Base-by-base conservation (phyloP, 1,140 invertebrate species). In the Tribolium madens region DNA sequence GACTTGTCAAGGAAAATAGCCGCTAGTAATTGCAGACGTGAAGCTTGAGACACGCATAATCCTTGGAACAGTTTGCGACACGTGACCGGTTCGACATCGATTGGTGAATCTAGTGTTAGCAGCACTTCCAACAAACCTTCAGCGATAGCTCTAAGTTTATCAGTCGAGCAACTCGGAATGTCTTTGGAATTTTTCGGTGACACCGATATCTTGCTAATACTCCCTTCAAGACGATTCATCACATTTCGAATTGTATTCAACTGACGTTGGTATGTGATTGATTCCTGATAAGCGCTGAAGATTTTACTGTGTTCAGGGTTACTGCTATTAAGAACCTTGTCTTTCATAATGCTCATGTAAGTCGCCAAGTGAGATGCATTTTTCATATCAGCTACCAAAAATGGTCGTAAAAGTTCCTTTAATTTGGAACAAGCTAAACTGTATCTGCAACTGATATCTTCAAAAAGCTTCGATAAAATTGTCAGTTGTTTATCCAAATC, bases 361-460 rank as follows among this genome's bases (percentile, higher is more conserved):
- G 93, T 91, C 82, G 94, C 92, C 88, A 95, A 91, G 82, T 95
- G 93, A 17, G 91, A 89, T 0, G 94, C 90, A 84, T 95, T 94
- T 0, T 93, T 92, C 71, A 92, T 91, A 82, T 94, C 93, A 18
- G 92, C 88, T 74, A 91, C 91, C 36, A 95, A 84, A 78, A 95
- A 90, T 6, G 93, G 94, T 77, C 92, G 90, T 9, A 96, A 86
- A 6, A 94, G 86, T 76, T 92, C 90, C 84, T 93, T 93, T 12
- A 96, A 86, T 86, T 94, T 93, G 46, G 92, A 93, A 75, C 93
- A 94, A 1, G 95, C 93, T 78, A 97, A 87, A 82, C 93, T 96
- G 85, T 94, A 94, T 75, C 93, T 90, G 85, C 94, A 96, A 76
- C 93, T 92, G 13, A 95, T 92, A 85, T 95, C 94, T 83, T 96